Evolutionary conservation across 2,888 invertebrate species (phyloP).

Genomic region (Drosophila anomelani): DNA sequence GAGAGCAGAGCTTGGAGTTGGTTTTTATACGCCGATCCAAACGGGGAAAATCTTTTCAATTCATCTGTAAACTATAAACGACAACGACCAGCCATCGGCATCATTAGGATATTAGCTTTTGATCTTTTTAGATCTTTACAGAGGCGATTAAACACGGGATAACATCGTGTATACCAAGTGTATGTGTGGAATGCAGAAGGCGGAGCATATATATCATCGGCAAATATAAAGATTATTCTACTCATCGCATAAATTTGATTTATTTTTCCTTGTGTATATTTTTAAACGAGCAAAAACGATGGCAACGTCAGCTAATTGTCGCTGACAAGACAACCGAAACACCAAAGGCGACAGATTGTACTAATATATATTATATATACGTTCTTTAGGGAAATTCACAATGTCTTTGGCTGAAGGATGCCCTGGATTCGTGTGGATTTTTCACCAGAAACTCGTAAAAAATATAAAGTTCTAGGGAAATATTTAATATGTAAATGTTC

Average conservation of each 20-base stretch:
- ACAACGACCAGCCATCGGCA: constrained; percentile 18
- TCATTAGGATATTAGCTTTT: constrained; percentile 42
- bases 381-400: not conserved
- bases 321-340: constrained; percentile 64
- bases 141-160: constrained; percentile 32
- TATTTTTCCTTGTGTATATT: constrained; percentile 69
- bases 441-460: not conserved
- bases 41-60: constrained; percentile 35
- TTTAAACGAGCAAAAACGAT: constrained; percentile 55
- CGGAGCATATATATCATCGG: constrained; percentile 11
- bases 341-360: constrained; percentile 29
- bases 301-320: constrained; percentile 69
- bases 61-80: constrained; percentile 30
- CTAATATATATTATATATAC: constrained; percentile 9
- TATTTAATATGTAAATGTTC: not conserved
- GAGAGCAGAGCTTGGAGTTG: constrained; percentile 27
- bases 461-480: not conserved
- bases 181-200: constrained; percentile 1
- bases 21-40: constrained; percentile 37
- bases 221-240: constrained; percentile 27
- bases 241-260: constrained; percentile 73
- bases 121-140: constrained; percentile 40
- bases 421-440: not conserved
- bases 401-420: constrained; percentile 1
- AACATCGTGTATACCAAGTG: constrained; percentile 26